A percentile compares a stretch with the other conserved stretches of the same genome.
Conservation (phyloP, 2,113 vertebrate species). For the Corapipo altera region DNA sequence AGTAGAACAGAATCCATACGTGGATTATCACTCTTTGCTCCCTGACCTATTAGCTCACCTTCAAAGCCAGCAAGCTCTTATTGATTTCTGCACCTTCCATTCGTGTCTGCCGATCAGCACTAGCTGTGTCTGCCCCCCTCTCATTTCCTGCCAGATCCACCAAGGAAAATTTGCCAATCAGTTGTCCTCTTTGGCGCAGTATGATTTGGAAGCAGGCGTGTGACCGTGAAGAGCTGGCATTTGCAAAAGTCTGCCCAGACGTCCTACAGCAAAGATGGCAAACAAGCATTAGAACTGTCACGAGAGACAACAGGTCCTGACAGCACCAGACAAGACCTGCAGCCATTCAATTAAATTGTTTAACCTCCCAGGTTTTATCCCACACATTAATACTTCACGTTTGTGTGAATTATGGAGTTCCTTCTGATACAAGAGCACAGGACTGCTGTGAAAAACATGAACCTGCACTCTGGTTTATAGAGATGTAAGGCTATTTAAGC, state of each 20-base stretch:
- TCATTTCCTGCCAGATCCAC: conserved; percentile 98
- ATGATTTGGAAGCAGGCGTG: conserved; percentile 94
- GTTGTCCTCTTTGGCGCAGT: conserved; percentile 78
- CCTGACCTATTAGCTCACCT: conserved; percentile 76
- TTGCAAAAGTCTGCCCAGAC: conserved; percentile 95
- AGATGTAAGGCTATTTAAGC: not conserved
- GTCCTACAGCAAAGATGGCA: conserved; percentile 77
- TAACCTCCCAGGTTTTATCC: not conserved
- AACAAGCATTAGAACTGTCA: not conserved
- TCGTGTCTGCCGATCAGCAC: conserved; percentile 87
- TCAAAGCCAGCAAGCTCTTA: conserved; percentile 92
- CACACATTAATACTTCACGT: not conserved
- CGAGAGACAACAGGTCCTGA: not conserved
- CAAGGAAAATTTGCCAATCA: conserved; percentile 93
- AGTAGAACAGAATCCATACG: not conserved
- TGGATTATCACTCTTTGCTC: not conserved
- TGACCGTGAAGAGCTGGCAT: conserved; percentile 92
- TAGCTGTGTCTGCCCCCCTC: conserved; percentile 88
- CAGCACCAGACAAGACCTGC: not conserved
- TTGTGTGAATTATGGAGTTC: not conserved
- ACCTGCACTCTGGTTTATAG: not conserved
- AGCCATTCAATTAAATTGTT: not conserved
- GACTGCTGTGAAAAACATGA: not conserved
- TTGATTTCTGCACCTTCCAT: conserved; percentile 96
- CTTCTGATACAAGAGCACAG: not conserved